These are phyloP conservation scores for Hippocampus guttulatus DNA, from an alignment of 2,113 vertebrate genomes.

Conservation along the genomic window DNA sequence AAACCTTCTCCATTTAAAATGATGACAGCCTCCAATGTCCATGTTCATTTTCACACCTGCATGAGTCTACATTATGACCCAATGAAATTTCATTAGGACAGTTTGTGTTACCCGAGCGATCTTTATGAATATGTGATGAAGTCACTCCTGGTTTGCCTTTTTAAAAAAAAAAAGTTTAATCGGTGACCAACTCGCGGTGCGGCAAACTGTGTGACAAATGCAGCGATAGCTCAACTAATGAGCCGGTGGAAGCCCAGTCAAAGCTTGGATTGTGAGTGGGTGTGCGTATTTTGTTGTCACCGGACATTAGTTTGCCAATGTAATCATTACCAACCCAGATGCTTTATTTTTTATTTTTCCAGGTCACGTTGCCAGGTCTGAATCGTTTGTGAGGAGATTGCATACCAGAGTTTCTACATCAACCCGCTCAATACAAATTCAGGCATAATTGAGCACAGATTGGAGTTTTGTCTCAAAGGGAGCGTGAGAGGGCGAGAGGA, in stretches of 20 bases:
- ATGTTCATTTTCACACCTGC: constrained; percentile 17
- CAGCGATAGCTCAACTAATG: constrained; percentile 1
- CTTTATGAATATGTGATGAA: constrained; percentile 32
- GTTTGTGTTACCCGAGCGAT: constrained; percentile 29
- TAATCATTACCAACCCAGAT: not conserved
- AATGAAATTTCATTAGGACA: constrained; percentile 24
- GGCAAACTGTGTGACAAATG: constrained; percentile 4
- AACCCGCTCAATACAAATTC: constrained; percentile 35
- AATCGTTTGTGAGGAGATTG: constrained; percentile 13
- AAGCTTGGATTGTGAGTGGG: not conserved
- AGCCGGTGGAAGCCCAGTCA: not conserved
- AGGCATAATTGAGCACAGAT: constrained; percentile 54
- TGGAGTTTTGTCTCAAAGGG: constrained; percentile 42
- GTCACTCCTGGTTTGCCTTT: constrained; percentile 13
- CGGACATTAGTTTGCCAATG: not conserved
- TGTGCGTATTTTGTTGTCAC: not conserved
- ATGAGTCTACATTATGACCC: constrained; percentile 15
- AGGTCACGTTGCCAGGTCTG: constrained; percentile 11
- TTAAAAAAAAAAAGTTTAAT: constrained; percentile 7
- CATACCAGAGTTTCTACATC: constrained; percentile 36
- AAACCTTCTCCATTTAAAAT: constrained; percentile 31
- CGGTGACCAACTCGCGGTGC: constrained; percentile 9
- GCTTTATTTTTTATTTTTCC: constrained; percentile 8
- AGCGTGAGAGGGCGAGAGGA: constrained; percentile 29
- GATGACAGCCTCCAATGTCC: constrained; percentile 26